Conservation (phyloP, 2,113 vertebrate genomes). For the Propithecus coquereli region DNA sequence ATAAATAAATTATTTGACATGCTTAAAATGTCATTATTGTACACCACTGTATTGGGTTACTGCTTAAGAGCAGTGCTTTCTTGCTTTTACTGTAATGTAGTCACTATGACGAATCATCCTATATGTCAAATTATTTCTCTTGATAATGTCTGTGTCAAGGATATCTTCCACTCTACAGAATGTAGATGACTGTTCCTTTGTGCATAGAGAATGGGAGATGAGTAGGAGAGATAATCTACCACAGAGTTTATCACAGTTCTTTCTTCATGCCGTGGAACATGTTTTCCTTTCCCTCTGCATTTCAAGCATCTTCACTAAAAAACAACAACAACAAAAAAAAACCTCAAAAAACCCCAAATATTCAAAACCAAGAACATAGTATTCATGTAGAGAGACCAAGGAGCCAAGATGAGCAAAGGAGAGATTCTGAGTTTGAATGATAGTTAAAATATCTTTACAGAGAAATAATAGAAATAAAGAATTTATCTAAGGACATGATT, state of each 20-base stretch:
- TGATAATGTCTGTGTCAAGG: neutral
- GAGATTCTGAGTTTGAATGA: neutral
- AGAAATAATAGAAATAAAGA: constrained; percentile 21
- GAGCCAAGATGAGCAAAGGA: neutral
- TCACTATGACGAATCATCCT: neutral
- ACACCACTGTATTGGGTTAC: neutral
- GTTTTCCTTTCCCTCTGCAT: constrained; percentile 1
- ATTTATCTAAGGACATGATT: neutral
- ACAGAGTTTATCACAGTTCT: neutral
- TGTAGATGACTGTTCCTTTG: neutral
- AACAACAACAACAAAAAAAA: neutral
- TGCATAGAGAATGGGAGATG: neutral
- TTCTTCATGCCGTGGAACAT: neutral
- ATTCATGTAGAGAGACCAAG: neutral
- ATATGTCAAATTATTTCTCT: neutral
- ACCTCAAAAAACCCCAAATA: neutral
- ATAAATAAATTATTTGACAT: neutral
- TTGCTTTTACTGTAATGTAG: constrained; percentile 8
- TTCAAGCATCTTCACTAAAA: neutral
- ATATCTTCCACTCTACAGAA: neutral
- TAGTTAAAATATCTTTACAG: neutral
- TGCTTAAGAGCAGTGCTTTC: neutral
- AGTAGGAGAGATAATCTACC: neutral
- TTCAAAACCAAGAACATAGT: neutral
- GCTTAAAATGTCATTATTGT: neutral